Evolutionary conservation across 2,113 vertebrate species (phyloP), one percentile per base, ranked within the genome.

Genomic region (Pachypanchax playfairii): DNA sequence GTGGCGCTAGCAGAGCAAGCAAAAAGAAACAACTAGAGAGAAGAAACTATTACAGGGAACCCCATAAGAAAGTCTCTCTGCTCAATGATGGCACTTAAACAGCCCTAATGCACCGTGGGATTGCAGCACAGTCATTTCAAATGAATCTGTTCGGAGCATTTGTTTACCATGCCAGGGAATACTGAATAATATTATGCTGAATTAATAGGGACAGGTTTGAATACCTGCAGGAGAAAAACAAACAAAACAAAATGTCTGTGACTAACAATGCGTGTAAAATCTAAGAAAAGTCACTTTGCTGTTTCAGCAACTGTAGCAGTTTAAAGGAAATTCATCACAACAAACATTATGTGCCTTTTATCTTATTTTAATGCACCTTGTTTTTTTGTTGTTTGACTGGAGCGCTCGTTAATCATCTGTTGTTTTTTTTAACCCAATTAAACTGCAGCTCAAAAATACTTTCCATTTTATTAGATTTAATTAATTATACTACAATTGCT

Each of bases 201-300:
- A 83, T 85, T 86, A 85, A 87, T 73, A 77, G 63, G 78, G 51
- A 36, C 53, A 61, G 56, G 73, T 77, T 73, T 73, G 67, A 68
- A 62, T 77, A 87, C 70, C 84, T 87, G 60, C 72, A 84, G 84
- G 57, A 86, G 50, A 78, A 65, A 71, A 68, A 72, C 55, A 68
- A 70, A 53, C 56, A 70, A 70, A 77, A 72, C 65, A 77, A 75
- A 85, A 72, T 63, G 63, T 61, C 64, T 69, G 77, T 83, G 82
- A 83, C 84, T 70, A 85, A 86, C 80, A 71, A 69, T 52, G 71
- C 82, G 75, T 85, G 76, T 60, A 62, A 79, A 78, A 46, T 57
- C 65, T 38, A 58, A 52, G 20, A 56, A 73, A 56, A 78, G 26
- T 36, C 50, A 35, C 36, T 49, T 48, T 47, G 57, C 31, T 35